Evolutionary conservation across 2,797 vertebrate species (phyloP).

Genomic region (Cyprinella venusta): DNA sequence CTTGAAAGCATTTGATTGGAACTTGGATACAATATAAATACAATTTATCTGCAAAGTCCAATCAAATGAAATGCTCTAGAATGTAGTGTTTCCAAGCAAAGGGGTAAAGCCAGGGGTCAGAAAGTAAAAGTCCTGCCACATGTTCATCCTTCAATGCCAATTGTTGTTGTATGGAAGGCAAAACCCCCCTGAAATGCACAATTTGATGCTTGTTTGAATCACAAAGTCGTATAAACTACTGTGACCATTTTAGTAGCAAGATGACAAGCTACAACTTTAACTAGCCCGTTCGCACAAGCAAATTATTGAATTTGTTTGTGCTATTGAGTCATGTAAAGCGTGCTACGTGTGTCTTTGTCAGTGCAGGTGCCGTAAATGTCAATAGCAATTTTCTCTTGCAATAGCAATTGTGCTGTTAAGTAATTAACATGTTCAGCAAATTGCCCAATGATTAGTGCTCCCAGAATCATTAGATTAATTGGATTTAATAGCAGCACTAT

Average conservation of each 20-base stretch:
- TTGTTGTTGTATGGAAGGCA: too few species aligned
- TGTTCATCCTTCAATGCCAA: too few species aligned
- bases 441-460: conserved; percentile 20
- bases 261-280: not conserved
- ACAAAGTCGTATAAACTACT: not conserved
- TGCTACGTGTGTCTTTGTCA: conserved; percentile 20
- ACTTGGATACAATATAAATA: too few species aligned
- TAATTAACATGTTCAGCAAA: conserved; percentile 30
- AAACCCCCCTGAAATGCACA: too few species aligned
- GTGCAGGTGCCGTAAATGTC: conserved; percentile 33
- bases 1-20: not conserved
- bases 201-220: not conserved
- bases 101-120: too few species aligned
- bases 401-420: conserved; percentile 28
- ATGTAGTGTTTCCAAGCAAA: not conserved
- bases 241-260: not conserved
- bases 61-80: not conserved
- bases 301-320: not conserved
- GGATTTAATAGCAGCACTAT: not conserved
- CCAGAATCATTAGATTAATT: conserved; percentile 12
- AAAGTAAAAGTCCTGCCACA: too few species aligned
- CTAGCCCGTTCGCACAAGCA: not conserved
- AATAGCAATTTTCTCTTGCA: conserved; percentile 40
- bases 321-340: not conserved
- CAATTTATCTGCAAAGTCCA: not conserved